Conservation (phyloP, 2,797 vertebrate genomes). For the Platalea minor region DNA sequence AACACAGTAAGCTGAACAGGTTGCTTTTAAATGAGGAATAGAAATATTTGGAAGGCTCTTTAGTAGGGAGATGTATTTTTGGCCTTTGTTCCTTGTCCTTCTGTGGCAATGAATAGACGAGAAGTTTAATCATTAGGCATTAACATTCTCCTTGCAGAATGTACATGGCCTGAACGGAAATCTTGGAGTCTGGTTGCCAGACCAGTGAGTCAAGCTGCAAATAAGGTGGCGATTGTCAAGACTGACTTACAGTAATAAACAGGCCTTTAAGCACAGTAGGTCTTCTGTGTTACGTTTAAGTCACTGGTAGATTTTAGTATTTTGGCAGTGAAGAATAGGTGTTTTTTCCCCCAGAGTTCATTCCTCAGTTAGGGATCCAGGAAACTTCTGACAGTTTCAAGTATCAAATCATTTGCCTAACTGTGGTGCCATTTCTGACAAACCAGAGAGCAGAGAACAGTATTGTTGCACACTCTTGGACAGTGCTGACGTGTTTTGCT, state of each 20-base stretch:
- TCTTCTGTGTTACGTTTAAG: slow-evolving; percentile 7
- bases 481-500: not conserved
- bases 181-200: not conserved
- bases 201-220: not conserved
- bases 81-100: not conserved
- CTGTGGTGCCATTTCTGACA: not conserved
- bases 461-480: not conserved
- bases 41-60: slow-evolving; percentile 3
- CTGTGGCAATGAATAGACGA: not conserved
- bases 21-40: not conserved
- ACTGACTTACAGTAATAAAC: not conserved
- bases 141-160: not conserved
- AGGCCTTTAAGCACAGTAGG: not conserved
- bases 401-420: not conserved
- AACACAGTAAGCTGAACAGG: not conserved
- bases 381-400: not conserved
- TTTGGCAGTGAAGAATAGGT: not conserved
- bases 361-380: not conserved
- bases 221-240: slow-evolving; percentile 1
- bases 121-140: not conserved
- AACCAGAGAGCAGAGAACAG: not conserved
- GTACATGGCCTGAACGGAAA: slow-evolving; percentile 9
- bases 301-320: slow-evolving; percentile 3
- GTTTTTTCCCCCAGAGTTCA: not conserved
- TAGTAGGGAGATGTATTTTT: not conserved